Base-by-base conservation (phyloP, 2,888 invertebrate genomes). In the Hofmannophila pseudospretella region DNA sequence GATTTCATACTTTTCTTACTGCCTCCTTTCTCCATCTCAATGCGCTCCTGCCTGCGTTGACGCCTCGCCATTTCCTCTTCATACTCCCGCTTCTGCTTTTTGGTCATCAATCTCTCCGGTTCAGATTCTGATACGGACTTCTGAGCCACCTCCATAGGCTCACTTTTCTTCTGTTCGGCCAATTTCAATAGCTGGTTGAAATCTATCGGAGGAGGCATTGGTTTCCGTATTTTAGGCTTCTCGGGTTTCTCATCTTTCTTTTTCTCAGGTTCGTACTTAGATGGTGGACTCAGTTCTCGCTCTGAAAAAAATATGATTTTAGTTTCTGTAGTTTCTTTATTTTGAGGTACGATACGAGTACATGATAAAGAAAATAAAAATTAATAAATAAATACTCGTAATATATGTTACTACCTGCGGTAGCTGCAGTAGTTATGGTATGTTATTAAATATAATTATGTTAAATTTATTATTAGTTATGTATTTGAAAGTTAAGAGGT, bases 131-230 rank as follows among this genome's bases (percentile, higher is more conserved):
- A 67, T 0, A 40, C 49, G 36, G 79, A 61, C 26, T 43, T 72
- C 45, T 78, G 78, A 4, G 44, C 66, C 4, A 65, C 58, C 16
- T 91, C 88, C 1, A 95, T 67, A 0, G 96, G 96, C 63, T 95
- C 94, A 66, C 90, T 89, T 48, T 95, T 95, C 63, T 96, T 96
- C 60, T 94, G 90, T 51, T 93, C 94, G 0, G 96, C 96, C 4
- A 96, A 77, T 73, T 95, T 94, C 2, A 97, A 69, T 12, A 97
- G 68, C 39, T 94, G 91, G 53, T 90, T 88, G 63, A 95, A 96
- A 69, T 94, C 93, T 69, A 96, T 89, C 0, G 93, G 92, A 0
- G 95, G 94, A 2, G 94, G 94, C 2, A 88, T 79, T 1, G 88
- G 87, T 46, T 86, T 90, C 3, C 90, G 90, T 11, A 80, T 67